Conservation (phyloP, 2,888 invertebrate genomes). For the Lissocephala sabroskyi region DNA sequence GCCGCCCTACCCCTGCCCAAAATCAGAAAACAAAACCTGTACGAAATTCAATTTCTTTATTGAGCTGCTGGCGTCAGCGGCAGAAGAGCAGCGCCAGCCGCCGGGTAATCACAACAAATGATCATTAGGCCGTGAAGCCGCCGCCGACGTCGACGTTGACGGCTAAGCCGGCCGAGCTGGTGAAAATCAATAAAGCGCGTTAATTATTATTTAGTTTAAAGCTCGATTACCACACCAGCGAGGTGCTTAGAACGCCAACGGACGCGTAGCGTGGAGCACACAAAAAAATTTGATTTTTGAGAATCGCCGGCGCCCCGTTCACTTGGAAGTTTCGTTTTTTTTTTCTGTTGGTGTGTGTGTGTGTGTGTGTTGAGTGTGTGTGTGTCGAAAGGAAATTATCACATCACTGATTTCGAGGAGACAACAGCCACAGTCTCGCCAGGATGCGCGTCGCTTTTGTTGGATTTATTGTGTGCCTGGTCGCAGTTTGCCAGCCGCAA, state of each 20-base stretch:
- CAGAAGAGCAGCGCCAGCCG: no score
- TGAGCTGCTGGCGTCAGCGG: no score
- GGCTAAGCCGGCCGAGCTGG: conserved; percentile 5
- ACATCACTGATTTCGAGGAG: no score
- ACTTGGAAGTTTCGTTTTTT: neutral
- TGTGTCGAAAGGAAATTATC: no score
- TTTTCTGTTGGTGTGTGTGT: no score
- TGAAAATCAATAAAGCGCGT: conserved; percentile 43
- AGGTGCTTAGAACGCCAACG: conserved; percentile 47
- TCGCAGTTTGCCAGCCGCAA: conserved; percentile 64
- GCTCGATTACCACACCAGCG: conserved; percentile 46
- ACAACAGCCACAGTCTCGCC: no score
- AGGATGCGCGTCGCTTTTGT: conserved; percentile 54
- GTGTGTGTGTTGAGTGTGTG: no score
- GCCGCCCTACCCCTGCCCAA: no score
- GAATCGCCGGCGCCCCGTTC: no score
- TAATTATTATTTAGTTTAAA: conserved; percentile 63
- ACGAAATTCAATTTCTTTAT: conserved; percentile 34
- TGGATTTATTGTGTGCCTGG: conserved; percentile 63
- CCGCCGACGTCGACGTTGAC: neutral
- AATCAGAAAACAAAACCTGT: conserved; percentile 28
- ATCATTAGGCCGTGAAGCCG: conserved; percentile 3
- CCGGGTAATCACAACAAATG: neutral
- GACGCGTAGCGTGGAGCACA: conserved; percentile 44
- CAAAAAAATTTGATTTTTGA: conserved; percentile 1